Base-by-base conservation (phyloP, 1,140 invertebrate species). In the Brachionus rotundiformis region DNA sequence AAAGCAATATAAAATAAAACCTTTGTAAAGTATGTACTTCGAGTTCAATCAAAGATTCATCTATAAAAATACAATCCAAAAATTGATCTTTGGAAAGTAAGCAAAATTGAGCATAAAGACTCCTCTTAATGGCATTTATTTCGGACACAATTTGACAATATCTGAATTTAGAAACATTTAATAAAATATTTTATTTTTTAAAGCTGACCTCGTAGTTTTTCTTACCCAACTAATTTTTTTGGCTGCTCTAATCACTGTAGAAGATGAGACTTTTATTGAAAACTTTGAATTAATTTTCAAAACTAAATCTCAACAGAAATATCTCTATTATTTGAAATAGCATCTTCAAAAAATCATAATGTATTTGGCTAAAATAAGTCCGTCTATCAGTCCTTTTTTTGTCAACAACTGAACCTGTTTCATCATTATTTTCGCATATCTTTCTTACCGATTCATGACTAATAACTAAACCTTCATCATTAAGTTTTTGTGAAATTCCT, bases 21-120 rank as follows among this genome's bases (percentile, higher is more conserved):
- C 29, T 63, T 63, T 63, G 59, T 63, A 63, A 63, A 63, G 59
- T 63, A 63, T 27, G 59, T 27, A 63, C 23, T 63, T 63, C 59
- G 23, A 63, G 29, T 63, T 63, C 59, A 63, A 63, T 63, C 29
- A 63, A 29, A 29, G 59, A 63, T 63, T 63, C 59, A 31, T 63
- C 59, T 27, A 63, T 63, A 63, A 63, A 63, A 63, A 63, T 63
- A 63, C 59, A 63, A 31, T 63, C 59, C 23, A 31, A 27, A 63
- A 63, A 63, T 63, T 63, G 59, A 63, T 63, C 59, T 29, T 63
- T 63, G 11, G 29, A 29, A 29, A 63, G 29, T 63, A 63, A 31
- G 59, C 59, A 63, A 63, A 63, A 63, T 27, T 63, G 23, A 29
- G 59, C 59, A 63, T 63, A 63, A 29, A 63, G 59, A 29, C 29